These are phyloP conservation scores for Poeciliopsis presidionis DNA, from an alignment of 2,797 vertebrate species.

Conservation along the genomic window DNA sequence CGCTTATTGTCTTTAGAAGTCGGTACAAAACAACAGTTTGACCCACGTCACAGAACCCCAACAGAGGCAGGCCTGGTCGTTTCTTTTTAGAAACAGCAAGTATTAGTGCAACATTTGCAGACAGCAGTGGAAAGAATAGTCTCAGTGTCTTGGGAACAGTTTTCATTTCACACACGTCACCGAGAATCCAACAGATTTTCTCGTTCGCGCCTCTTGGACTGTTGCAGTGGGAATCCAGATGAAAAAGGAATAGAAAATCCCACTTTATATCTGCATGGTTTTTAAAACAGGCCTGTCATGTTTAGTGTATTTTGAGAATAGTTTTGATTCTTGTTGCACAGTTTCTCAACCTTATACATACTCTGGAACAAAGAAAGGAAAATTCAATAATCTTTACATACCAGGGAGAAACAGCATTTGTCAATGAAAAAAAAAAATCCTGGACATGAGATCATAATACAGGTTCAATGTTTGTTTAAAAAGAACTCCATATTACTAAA, in stretches of 20 bases:
- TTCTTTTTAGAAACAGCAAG: slow-evolving; percentile 24
- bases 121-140: slow-evolving; percentile 20
- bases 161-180: slow-evolving; percentile 20
- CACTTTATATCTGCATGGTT: background rate
- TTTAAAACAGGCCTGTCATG: slow-evolving; percentile 21
- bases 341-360: background rate
- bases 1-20: slow-evolving; percentile 53
- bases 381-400: background rate
- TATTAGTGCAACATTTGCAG: slow-evolving; percentile 28
- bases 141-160: slow-evolving; percentile 38
- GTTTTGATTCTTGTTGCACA: slow-evolving; percentile 1
- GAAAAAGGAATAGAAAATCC: slow-evolving; percentile 13
- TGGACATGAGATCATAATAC: background rate
- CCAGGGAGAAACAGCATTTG: background rate
- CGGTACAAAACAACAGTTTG: slow-evolving; percentile 23
- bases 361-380: background rate
- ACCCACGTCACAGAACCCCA: slow-evolving; percentile 9
- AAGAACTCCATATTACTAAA: background rate
- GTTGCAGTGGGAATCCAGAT: slow-evolving; percentile 24
- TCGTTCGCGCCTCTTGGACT: slow-evolving; percentile 27
- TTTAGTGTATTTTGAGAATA: slow-evolving; percentile 5
- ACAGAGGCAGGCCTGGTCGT: slow-evolving; percentile 10
- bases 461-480: background rate
- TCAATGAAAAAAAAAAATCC: background rate
- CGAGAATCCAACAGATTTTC: slow-evolving; percentile 19